Percentiles rank a stretch among this genome's conserved stretches.
phyloP scores from a whole-genome alignment of 35 echinoderm and acorn worm species.

The Lytechinus variegatus region DNA sequence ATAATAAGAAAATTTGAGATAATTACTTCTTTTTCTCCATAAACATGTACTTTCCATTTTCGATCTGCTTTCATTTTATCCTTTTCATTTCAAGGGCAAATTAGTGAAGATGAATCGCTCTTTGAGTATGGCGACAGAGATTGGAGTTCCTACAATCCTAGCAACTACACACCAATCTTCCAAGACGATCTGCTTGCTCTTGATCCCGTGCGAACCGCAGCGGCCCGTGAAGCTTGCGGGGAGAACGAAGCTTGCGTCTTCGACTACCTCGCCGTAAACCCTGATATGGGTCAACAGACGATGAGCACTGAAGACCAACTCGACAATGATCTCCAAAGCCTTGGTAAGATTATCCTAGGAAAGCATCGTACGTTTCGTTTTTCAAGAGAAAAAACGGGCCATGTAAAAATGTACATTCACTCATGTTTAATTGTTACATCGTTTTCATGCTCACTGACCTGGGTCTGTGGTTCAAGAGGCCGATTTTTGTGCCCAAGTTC shows the following conservation, averaged over 20 bases:
- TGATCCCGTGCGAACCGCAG: background rate
- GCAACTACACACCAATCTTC: background rate
- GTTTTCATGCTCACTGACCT: too few species aligned
- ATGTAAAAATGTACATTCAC: too few species aligned
- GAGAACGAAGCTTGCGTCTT: constrained; percentile 4
- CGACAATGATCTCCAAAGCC: background rate
- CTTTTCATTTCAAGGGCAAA: background rate
- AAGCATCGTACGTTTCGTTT: background rate
- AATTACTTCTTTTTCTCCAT: background rate
- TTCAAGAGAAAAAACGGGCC: background rate
- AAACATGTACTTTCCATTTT: too few species aligned
- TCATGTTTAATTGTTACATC: too few species aligned
- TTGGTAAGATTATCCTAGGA: background rate
- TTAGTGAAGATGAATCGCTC: background rate
- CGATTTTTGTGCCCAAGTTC: too few species aligned
- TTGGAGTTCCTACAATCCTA: constrained; percentile 36
- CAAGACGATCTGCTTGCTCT: background rate
- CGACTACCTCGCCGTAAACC: constrained; percentile 5
- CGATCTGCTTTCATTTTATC: too few species aligned
- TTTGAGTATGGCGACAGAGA: background rate
- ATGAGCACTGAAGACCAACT: background rate
- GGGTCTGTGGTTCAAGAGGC: too few species aligned
- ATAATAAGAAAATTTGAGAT: too few species aligned
- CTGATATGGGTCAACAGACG: constrained; percentile 16
- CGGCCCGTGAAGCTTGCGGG: background rate